Percentiles rank a stretch among this genome's conserved stretches.
Conservation (phyloP, 1,140 invertebrate species). For the Meloidogyne floridensis region DNA sequence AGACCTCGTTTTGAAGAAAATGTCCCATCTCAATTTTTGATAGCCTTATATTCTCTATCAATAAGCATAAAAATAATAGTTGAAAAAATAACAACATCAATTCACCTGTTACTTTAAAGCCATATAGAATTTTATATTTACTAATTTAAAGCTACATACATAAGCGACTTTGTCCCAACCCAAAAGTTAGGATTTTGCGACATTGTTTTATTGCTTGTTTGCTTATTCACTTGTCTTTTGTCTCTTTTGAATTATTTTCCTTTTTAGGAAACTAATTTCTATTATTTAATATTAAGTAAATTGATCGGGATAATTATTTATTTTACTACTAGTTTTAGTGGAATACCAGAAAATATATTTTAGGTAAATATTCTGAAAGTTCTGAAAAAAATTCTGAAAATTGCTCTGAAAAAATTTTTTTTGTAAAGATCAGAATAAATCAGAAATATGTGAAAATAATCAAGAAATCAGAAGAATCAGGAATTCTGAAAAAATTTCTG, state of each 20-base stretch:
- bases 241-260: background rate
- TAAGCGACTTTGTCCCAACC: too few species aligned
- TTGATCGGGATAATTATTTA: background rate
- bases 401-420: background rate
- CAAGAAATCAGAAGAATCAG: background rate
- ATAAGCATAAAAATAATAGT: background rate
- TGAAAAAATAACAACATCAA: background rate
- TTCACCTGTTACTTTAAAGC: background rate
- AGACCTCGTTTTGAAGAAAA: slow-evolving; percentile 32
- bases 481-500: background rate
- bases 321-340: background rate
- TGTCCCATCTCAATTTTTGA: slow-evolving; percentile 13
- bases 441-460: background rate
- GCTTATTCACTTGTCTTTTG: background rate
- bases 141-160: too few species aligned
- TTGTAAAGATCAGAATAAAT: background rate
- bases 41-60: background rate
- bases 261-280: slow-evolving; percentile 3
- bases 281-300: slow-evolving; percentile 3
- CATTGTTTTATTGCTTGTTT: background rate
- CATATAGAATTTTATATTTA: too few species aligned
- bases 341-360: slow-evolving; percentile 8
- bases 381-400: background rate
- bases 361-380: slow-evolving; percentile 13
- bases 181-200: too few species aligned